Conservation (phyloP, 2,888 invertebrate species). For the Sinotaia quadrata region DNA sequence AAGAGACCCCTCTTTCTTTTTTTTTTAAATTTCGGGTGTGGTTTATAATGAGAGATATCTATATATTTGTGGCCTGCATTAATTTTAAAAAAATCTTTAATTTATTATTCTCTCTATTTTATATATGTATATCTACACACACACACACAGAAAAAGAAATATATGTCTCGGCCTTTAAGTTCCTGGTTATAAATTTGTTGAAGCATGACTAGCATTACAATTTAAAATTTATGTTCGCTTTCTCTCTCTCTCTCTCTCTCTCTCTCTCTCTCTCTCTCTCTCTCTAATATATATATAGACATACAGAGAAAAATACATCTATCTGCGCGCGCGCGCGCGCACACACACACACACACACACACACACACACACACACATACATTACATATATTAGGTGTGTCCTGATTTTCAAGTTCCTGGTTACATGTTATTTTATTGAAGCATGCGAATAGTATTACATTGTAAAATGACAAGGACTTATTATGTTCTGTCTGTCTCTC, state of each 20-base stretch:
- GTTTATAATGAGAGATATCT: too few species aligned
- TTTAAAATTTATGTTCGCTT: not conserved
- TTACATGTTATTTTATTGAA: too few species aligned
- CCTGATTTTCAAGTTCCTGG: too few species aligned
- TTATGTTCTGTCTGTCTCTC: too few species aligned
- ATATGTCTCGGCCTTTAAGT: not conserved
- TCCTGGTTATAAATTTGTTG: not conserved
- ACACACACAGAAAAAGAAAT: not conserved
- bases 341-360: constrained; percentile 8
- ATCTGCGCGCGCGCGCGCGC: not conserved
- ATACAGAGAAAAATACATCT: not conserved
- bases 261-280: not conserved
- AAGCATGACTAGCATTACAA: not conserved
- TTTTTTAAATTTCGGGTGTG: too few species aligned
- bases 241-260: not conserved
- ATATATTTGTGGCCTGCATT: not conserved
- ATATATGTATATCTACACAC: not conserved
- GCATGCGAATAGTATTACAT: too few species aligned
- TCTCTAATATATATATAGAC: too few species aligned
- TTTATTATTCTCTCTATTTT: too few species aligned
- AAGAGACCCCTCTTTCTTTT: too few species aligned
- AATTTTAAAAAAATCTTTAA: too few species aligned
- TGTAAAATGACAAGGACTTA: too few species aligned
- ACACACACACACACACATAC: not conserved
- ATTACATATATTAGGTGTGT: not conserved